Conservation (phyloP, 1,140 invertebrate genomes). For the Rhyacophila brunnea region DNA sequence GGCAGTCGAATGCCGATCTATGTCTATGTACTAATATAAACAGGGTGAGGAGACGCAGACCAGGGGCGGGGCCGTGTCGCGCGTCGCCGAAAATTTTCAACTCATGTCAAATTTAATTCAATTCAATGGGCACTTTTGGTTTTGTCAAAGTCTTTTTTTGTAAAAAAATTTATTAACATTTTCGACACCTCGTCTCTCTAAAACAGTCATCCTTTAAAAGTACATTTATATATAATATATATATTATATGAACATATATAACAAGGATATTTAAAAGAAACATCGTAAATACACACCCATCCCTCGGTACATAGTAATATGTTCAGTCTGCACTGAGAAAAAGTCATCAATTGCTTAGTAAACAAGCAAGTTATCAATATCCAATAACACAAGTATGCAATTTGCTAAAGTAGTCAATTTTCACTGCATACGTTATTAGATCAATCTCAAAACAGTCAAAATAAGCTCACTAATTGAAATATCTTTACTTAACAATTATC, state of each 20-base stretch:
- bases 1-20: constrained; percentile 18
- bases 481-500: no score
- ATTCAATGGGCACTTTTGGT: constrained; percentile 59
- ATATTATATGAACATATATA: constrained; percentile 27
- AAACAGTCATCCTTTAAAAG: constrained; percentile 32
- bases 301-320: no score
- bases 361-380: no score
- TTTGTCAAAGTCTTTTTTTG: constrained; percentile 52
- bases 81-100: constrained; percentile 37
- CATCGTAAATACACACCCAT: no score
- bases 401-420: no score
- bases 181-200: constrained; percentile 19
- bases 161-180: constrained; percentile 18
- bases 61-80: constrained; percentile 12
- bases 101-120: constrained; percentile 51
- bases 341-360: no score
- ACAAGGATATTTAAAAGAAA: neutral
- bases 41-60: constrained; percentile 18
- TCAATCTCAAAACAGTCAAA: no score
- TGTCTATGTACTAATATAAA: constrained; percentile 14
- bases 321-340: no score
- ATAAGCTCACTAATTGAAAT: no score
- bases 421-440: no score
- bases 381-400: no score
- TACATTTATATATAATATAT: constrained; percentile 27